A percentile compares a stretch with the other conserved stretches of the same genome.
Evolutionary conservation across 2,888 invertebrate genomes (phyloP).

Genomic region (Monochamus alternatus): DNA sequence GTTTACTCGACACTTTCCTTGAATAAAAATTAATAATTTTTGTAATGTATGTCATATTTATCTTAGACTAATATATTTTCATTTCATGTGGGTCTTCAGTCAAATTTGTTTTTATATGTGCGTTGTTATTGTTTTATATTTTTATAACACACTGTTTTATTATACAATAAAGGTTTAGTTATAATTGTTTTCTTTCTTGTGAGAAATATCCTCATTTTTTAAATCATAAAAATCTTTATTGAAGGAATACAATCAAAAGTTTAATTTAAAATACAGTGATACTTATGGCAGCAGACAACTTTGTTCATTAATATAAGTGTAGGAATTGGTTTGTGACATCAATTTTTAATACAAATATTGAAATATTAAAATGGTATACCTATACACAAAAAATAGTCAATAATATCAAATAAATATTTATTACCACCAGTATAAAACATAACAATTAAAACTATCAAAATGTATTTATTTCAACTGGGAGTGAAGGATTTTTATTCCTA

Average conservation of each 20-base stretch:
- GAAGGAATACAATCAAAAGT: neutral
- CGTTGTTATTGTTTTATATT: constrained; percentile 26
- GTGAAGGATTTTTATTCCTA: constrained; percentile 48
- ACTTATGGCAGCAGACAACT: too few species aligned
- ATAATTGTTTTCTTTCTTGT: neutral
- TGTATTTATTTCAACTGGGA: neutral
- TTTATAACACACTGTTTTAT: constrained; percentile 21
- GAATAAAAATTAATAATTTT: neutral
- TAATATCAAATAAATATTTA: neutral
- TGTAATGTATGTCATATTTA: neutral
- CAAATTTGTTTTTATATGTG: constrained; percentile 9
- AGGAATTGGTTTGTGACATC: neutral
- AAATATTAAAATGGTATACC: neutral
- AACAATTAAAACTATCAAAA: neutral
- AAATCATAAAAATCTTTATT: neutral
- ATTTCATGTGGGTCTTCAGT: constrained; percentile 1
- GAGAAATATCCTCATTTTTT: neutral
- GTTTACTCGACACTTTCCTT: too few species aligned
- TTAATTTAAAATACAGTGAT: too few species aligned
- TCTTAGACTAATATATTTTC: neutral
- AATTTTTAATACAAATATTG: neutral
- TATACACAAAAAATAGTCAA: too few species aligned
- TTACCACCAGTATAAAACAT: neutral
- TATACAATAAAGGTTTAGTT: constrained; percentile 14
- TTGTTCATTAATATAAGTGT: too few species aligned